Base-by-base conservation (phyloP, 64 coral and sea anemone species). In the Dendronephthya gigantea region DNA sequence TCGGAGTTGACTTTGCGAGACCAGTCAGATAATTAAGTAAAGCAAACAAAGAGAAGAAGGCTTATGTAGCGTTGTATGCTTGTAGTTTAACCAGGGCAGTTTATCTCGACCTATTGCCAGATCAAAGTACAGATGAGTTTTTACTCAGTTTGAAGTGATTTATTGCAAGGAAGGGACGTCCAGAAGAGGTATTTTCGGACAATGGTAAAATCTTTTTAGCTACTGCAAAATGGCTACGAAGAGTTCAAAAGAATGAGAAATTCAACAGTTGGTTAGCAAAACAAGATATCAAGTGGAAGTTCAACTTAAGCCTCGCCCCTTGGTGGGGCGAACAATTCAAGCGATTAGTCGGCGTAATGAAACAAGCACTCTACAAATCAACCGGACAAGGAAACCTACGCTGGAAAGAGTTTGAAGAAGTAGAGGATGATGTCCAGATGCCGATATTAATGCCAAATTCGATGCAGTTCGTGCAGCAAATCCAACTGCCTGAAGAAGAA, bases 1-100 rank as follows among this genome's bases (percentile, higher is more conserved):
- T 90, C 32, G 89, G 89, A 37, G 16, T 69, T 58, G 89, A 90
- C 49, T 91, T 83, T 58, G 76, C 90, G 9, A 75, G 50, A 68
- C 84, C 90, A 10, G 12, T 91, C 19, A 22, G 19, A 30, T 66
- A 66, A 4, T 5, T n/a, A 30, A 30, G 5, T 30, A 66, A 30
- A 22, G 14, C 58, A n/a, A 66, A 66, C 6, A 3, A 66, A 30
- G 29, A 22, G 5, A 30, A 30, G 19, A 66, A 66, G 14, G 58
- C 58, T 30, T 30, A 66, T 17, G 29, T 66, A 5, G 19, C 22
- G 58, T 30, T 66, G 29, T 66, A n/a, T 30, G 58, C 58, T 30
- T 66, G 58, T 17, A 66, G 58, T 66, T 30, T 66, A 66, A 66
- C 58, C 12, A 52, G 86, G 23, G 83, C 39, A 36, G 37, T 90